A percentile compares a stretch with the other conserved stretches of the same genome.
phyloP scores from a whole-genome alignment of 2,888 invertebrate genomes.

The Desoria tigrina region DNA sequence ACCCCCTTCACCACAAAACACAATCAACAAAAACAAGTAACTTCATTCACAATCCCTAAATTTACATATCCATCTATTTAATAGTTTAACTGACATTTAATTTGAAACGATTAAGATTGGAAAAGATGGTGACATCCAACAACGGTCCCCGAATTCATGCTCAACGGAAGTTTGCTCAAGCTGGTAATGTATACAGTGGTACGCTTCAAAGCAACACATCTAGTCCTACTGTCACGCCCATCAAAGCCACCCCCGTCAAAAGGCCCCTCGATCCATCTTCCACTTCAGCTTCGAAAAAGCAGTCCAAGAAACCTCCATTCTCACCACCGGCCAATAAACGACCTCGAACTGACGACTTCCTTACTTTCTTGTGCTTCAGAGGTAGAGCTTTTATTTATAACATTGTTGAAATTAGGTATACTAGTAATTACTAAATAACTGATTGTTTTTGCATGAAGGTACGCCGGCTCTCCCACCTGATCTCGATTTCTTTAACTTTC shows the following conservation, averaged over 20 bases:
- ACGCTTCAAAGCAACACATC: slow-evolving; percentile 4
- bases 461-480: slow-evolving; percentile 71
- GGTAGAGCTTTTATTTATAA: slow-evolving; percentile 59
- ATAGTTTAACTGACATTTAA: too few species aligned
- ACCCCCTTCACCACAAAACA: too few species aligned
- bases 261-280: neutral
- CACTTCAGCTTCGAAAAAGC: slow-evolving; percentile 16
- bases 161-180: slow-evolving; percentile 85
- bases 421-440: slow-evolving; percentile 4
- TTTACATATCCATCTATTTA: too few species aligned
- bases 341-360: slow-evolving; percentile 81
- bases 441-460: slow-evolving; percentile 57
- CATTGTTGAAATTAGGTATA: neutral
- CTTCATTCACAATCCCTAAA: too few species aligned
- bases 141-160: slow-evolving; percentile 71
- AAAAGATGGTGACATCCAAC: slow-evolving; percentile 11
- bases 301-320: slow-evolving; percentile 36
- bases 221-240: slow-evolving; percentile 63
- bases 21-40: too few species aligned
- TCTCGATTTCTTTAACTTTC: slow-evolving; percentile 69
- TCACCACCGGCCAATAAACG: slow-evolving; percentile 62
- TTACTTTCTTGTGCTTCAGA: slow-evolving; percentile 80
- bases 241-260: slow-evolving; percentile 58
- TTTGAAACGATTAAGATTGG: too few species aligned
- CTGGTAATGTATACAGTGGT: slow-evolving; percentile 62